Conservation (phyloP, 2,113 vertebrate species). For the Carlito syrichta region DNA sequence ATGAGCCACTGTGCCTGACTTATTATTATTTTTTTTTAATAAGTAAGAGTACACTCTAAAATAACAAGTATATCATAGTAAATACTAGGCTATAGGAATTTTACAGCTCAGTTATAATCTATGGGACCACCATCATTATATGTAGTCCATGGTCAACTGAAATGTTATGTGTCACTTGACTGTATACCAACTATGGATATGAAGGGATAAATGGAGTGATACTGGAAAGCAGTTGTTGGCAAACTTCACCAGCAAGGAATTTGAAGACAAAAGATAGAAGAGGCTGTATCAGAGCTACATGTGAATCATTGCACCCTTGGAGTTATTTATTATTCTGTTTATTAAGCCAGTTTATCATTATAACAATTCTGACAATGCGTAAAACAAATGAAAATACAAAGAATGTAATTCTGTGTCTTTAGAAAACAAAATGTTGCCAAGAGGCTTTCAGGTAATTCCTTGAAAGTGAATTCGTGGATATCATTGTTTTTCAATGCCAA, state of each 20-base stretch:
- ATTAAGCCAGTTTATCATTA: neutral
- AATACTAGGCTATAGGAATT: neutral
- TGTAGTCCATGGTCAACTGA: no score
- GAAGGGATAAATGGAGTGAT: neutral
- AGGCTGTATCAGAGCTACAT: neutral
- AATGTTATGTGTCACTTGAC: neutral
- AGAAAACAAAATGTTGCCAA: neutral
- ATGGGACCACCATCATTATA: neutral
- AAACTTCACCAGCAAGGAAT: neutral
- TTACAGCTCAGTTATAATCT: neutral
- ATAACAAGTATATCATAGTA: neutral
- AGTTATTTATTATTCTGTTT: constrained; percentile 28
- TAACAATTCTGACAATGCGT: neutral
- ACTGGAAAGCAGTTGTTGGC: neutral
- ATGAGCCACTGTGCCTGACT: no score
- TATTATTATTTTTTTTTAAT: no score
- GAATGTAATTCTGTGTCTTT: neutral
- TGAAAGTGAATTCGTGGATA: neutral
- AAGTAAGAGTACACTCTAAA: neutral
- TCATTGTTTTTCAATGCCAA: neutral
- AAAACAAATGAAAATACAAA: neutral
- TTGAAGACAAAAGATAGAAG: neutral
- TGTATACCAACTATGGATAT: no score
- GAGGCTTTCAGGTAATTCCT: neutral
- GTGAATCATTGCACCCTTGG: neutral